Percentiles rank a stretch among this genome's conserved stretches.
These are phyloP conservation scores for Salvelinus fontinalis DNA, from an alignment of 2,113 vertebrate species.

Conservation along the genomic window DNA sequence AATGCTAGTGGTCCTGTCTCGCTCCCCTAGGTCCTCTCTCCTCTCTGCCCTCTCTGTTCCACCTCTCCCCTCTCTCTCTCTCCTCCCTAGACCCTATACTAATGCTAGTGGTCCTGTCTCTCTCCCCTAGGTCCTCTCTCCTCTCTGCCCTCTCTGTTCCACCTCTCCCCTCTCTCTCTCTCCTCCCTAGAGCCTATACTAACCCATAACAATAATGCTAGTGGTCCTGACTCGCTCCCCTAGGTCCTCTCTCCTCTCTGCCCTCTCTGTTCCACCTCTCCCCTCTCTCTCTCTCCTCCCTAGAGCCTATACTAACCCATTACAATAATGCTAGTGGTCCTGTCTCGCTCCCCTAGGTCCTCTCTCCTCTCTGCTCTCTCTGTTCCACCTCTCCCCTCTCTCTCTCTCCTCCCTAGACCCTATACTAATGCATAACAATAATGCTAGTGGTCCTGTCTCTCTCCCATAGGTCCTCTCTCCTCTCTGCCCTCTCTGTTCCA, in stretches of 20 bases:
- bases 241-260: conserved; percentile 1
- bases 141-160: neutral
- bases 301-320: neutral
- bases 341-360: neutral
- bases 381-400: conserved; percentile 5
- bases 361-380: neutral
- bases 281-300: neutral
- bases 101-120: conserved; percentile 7
- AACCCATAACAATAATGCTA: too few relatives aligned
- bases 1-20: conserved; percentile 5
- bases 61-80: neutral
- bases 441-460: neutral
- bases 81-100: conserved; percentile 5
- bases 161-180: neutral
- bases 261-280: neutral
- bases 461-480: neutral
- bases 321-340: neutral
- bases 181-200: neutral
- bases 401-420: neutral
- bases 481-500: neutral
- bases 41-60: neutral
- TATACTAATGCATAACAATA: conserved; percentile 27
- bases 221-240: neutral
- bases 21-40: neutral
- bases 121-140: neutral